A percentile compares a stretch with the other conserved stretches of the same genome.
Conservation (phyloP, 2,888 invertebrate species). For the Mesorhabditis spiculigera region DNA sequence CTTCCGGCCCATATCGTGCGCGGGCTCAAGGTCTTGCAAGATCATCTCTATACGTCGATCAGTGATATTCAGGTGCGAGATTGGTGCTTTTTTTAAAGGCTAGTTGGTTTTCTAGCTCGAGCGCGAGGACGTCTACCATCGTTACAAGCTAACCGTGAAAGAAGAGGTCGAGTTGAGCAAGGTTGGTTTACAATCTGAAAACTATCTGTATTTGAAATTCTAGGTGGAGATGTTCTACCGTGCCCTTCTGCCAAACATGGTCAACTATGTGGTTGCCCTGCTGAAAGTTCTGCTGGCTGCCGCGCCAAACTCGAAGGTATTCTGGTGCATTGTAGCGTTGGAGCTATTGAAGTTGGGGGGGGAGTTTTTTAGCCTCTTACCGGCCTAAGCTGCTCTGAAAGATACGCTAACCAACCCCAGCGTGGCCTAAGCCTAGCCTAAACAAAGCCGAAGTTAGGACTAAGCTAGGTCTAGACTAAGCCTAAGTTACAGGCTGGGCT, state of each 20-base stretch:
- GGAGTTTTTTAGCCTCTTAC: too few relatives aligned
- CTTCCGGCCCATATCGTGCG: constrained; percentile 94
- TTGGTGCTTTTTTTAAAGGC: neutral
- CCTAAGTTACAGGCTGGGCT: too few relatives aligned
- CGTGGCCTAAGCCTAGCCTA: too few relatives aligned
- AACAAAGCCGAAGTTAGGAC: too few relatives aligned
- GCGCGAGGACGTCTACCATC: constrained; percentile 47
- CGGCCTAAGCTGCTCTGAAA: too few relatives aligned
- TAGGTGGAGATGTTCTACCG: constrained; percentile 45
- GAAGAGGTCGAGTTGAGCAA: constrained; percentile 62
- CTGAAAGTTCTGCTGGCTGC: constrained; percentile 93
- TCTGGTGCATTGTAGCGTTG: neutral
- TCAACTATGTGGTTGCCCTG: constrained; percentile 81
- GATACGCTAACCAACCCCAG: too few relatives aligned
- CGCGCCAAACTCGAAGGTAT: constrained; percentile 71
- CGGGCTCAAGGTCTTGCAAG: constrained; percentile 69
- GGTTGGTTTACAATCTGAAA: neutral
- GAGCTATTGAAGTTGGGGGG: neutral
- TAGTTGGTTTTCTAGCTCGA: constrained; percentile 34
- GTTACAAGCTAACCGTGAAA: constrained; percentile 63
- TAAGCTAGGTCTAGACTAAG: too few relatives aligned
- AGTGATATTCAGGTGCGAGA: constrained; percentile 47
- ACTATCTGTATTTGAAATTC: constrained; percentile 19
- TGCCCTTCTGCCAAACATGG: constrained; percentile 89
- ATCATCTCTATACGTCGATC: constrained; percentile 49